Evolutionary conservation across 2,888 invertebrate genomes (phyloP).

Genomic region (Cantharis rustica): DNA sequence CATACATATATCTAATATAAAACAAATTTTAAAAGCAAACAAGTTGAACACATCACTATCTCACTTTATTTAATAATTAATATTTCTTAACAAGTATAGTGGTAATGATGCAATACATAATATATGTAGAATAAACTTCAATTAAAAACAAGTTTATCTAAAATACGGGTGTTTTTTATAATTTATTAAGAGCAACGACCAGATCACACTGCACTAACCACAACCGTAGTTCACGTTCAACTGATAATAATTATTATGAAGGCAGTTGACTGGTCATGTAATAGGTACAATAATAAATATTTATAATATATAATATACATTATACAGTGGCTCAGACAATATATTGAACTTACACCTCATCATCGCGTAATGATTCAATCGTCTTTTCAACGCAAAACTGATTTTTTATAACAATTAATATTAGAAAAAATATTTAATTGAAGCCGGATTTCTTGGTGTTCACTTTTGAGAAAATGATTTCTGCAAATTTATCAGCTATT

Average conservation of each 20-base stretch:
- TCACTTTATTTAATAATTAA: neutral
- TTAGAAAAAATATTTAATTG: too few relatives aligned
- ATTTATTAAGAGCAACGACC: neutral
- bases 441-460: too few relatives aligned
- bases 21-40: neutral
- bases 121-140: neutral
- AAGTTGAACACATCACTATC: neutral
- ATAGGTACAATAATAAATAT: too few relatives aligned
- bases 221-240: neutral
- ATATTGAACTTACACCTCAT: too few relatives aligned
- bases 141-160: neutral
- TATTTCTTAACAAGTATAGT: neutral
- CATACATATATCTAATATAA: neutral
- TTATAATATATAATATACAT: too few relatives aligned
- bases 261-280: neutral
- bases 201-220: neutral
- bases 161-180: neutral
- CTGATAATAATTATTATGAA: neutral
- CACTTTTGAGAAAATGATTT: too few relatives aligned
- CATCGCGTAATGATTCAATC: too few relatives aligned
- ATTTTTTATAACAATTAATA: too few relatives aligned
- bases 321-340: too few relatives aligned
- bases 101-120: neutral
- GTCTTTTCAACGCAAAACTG: too few relatives aligned
- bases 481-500: too few relatives aligned